Evolutionary conservation across 2,113 vertebrate genomes (phyloP).

Genomic region (Sprattus sprattus): DNA sequence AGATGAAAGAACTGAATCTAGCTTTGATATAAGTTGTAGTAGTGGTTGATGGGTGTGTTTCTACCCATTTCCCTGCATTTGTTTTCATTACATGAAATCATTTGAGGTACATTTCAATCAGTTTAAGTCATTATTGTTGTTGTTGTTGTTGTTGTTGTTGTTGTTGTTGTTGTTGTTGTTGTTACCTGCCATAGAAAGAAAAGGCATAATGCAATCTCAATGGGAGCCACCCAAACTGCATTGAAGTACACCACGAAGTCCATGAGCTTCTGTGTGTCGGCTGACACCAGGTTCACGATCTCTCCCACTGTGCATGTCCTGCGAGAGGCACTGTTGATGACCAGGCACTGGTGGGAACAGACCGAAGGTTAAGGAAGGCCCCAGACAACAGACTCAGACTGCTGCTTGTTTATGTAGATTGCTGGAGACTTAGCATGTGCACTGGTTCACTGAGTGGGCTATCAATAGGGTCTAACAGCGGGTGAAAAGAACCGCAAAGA

Average conservation of each 20-base stretch:
- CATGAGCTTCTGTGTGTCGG: conserved; percentile 81
- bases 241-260: conserved; percentile 82
- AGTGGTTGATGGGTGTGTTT: background rate
- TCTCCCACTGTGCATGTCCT: conserved; percentile 72
- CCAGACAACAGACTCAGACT: background rate
- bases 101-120: background rate
- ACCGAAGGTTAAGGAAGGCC: background rate
- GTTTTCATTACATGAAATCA: background rate
- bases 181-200: conserved; percentile 85
- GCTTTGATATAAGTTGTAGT: background rate
- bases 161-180: background rate
- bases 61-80: background rate
- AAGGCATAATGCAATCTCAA: conserved; percentile 81
- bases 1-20: background rate
- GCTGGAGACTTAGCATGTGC: background rate
- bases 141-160: background rate
- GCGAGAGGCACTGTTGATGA: conserved; percentile 73
- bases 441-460: background rate
- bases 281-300: conserved; percentile 82
- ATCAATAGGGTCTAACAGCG: background rate
- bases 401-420: background rate
- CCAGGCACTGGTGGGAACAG: conserved; percentile 69
- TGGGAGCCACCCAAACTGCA: conserved; percentile 76
- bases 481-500: background rate
- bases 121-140: background rate